Conservation (phyloP, 2,888 invertebrate genomes). For the Neoascia interrupta region DNA sequence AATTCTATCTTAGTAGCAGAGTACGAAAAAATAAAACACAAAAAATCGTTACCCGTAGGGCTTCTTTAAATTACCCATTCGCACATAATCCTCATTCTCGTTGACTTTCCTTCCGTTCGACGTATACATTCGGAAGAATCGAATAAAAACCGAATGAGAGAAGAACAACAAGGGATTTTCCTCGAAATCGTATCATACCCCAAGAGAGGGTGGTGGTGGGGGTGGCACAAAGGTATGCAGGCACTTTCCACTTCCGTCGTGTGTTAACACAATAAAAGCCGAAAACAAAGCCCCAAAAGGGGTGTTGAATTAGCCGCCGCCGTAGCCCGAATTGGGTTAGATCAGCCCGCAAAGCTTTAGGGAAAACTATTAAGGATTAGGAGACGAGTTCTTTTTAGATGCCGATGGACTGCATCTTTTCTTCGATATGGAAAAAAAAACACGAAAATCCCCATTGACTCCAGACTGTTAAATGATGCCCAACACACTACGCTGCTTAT, state of each 20-base stretch:
- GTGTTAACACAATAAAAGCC: constrained; percentile 10
- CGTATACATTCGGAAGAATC: neutral
- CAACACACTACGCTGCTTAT: constrained; percentile 34
- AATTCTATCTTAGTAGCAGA: constrained; percentile 7
- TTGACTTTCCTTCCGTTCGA: no score
- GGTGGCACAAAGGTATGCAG: neutral
- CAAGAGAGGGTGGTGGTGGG: neutral
- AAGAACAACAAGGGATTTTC: constrained; percentile 8
- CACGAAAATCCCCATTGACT: constrained; percentile 11
- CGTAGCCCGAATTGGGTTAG: constrained; percentile 13
- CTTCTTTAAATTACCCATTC: constrained; percentile 38
- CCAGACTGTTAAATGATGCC: constrained; percentile 40
- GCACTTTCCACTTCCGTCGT: constrained; percentile 29
- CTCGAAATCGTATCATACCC: no score
- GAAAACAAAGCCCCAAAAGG: constrained; percentile 4
- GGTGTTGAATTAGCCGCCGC: constrained; percentile 30
- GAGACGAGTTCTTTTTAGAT: neutral
- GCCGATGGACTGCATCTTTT: neutral
- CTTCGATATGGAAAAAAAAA: no score
- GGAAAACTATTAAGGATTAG: constrained; percentile 10
- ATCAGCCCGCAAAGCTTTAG: constrained; percentile 2
- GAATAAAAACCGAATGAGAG: no score
- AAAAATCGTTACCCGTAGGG: constrained; percentile 22
- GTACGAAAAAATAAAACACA: constrained; percentile 1
- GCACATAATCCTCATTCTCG: constrained; percentile 23